These are phyloP conservation scores for Oceanodroma tethys DNA, from an alignment of 2,113 vertebrate species.

Conservation along the genomic window DNA sequence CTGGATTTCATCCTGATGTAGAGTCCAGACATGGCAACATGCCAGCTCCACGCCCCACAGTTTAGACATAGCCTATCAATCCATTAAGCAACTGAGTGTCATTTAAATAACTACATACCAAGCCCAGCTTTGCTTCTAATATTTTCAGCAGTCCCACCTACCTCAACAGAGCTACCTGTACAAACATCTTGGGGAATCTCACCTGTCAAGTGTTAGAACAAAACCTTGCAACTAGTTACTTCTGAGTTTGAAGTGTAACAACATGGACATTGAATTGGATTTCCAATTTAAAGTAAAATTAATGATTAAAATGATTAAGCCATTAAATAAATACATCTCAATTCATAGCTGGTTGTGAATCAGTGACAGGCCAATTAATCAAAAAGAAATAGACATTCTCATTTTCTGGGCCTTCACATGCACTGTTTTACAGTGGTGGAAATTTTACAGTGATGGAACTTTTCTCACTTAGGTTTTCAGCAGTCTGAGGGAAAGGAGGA, in stretches of 20 bases:
- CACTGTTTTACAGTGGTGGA: not conserved
- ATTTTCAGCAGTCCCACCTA: not conserved
- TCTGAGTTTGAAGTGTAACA: not conserved
- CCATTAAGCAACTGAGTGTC: not conserved
- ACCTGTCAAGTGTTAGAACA: not conserved
- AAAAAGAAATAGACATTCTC: not conserved
- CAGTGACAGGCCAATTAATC: not conserved
- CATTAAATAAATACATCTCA: constrained; percentile 7
- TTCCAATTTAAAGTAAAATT: constrained; percentile 11
- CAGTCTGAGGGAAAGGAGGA: not conserved
- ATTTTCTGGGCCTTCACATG: not conserved
- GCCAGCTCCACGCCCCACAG: not conserved
- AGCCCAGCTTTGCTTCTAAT: not conserved
- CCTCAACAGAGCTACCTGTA: not conserved
- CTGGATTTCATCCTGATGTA: not conserved
- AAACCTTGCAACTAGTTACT: not conserved
- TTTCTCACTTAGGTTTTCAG: not conserved
- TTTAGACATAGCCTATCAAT: not conserved
- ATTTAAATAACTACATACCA: not conserved
- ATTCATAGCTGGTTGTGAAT: not conserved
- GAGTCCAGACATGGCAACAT: not conserved
- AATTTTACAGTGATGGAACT: not conserved
- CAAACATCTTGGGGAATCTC: not conserved
- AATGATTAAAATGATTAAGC: constrained; percentile 25
- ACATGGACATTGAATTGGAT: not conserved